Conservation (phyloP, 2,888 invertebrate genomes). For the Labia minor region DNA sequence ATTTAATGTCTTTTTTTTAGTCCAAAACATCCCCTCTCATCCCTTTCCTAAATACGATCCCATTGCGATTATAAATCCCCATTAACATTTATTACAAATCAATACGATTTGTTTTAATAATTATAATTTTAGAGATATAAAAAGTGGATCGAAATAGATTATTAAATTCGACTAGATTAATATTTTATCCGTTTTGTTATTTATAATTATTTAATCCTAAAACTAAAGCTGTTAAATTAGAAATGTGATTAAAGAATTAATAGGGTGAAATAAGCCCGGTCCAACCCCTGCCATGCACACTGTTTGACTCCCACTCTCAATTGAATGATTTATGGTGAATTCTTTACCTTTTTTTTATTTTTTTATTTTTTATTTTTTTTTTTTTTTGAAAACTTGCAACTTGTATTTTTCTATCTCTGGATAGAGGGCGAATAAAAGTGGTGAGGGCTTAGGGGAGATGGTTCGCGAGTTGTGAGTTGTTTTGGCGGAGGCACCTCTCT, state of each 20-base stretch:
- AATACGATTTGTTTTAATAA: neutral
- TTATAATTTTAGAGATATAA: neutral
- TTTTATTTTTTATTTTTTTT: too few relatives aligned
- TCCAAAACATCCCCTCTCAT: too few relatives aligned
- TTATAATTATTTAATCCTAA: conserved; percentile 4
- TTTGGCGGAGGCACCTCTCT: neutral
- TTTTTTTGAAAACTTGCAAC: neutral
- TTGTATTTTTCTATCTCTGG: neutral
- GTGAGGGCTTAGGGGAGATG: neutral
- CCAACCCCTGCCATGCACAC: too few relatives aligned
- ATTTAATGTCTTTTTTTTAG: too few relatives aligned
- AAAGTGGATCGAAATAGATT: neutral
- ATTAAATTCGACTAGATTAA: conserved; percentile 4
- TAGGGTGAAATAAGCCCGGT: neutral
- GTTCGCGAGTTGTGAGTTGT: neutral
- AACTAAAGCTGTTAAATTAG: neutral
- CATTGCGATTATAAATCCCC: neutral
- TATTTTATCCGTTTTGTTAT: neutral
- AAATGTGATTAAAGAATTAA: conserved; percentile 13
- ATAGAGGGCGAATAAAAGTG: neutral
- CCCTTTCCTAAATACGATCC: too few relatives aligned
- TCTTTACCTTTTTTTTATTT: neutral
- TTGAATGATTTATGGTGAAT: neutral
- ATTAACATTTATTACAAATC: conserved; percentile 4
- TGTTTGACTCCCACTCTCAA: neutral